Conservation (phyloP, 2,888 invertebrate genomes). For the Clepsis dumicolana region DNA sequence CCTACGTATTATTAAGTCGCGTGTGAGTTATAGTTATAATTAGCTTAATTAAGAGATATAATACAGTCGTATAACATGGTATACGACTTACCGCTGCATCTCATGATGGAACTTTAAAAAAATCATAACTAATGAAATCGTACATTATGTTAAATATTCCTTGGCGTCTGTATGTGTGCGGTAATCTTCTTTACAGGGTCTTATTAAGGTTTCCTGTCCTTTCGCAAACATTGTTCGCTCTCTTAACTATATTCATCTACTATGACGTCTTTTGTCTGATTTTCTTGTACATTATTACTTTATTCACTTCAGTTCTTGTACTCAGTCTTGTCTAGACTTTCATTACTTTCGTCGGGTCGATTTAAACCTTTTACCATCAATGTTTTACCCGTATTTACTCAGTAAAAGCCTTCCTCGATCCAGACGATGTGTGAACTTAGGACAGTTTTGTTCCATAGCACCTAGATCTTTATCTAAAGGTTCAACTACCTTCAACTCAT, state of each 20-base stretch:
- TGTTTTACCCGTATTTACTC: not conserved
- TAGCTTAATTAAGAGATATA: not conserved
- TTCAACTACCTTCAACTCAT: not conserved
- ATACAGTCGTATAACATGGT: not conserved
- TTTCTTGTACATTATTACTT: not conserved
- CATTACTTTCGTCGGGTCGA: not conserved
- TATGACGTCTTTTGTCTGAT: not conserved
- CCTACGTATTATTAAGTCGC: constrained; percentile 9
- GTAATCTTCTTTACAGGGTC: too few relatives aligned
- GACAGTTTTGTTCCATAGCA: not conserved
- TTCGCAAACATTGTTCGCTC: too few relatives aligned
- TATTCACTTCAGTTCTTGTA: not conserved
- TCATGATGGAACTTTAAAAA: too few relatives aligned
- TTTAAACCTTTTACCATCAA: not conserved
- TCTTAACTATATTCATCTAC: not conserved
- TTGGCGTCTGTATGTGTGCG: too few relatives aligned
- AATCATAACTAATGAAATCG: too few relatives aligned
- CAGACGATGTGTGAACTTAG: not conserved
- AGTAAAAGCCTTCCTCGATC: constrained; percentile 1
- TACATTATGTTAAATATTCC: too few relatives aligned
- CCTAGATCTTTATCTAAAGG: not conserved
- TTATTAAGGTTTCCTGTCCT: too few relatives aligned
- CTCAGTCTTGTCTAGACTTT: not conserved
- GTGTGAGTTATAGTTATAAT: constrained; percentile 8
- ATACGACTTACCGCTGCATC: not conserved